A percentile compares a stretch with the other conserved stretches of the same genome.
Evolutionary conservation across 2,888 invertebrate genomes (phyloP).

Genomic region (Branchellion lobata): DNA sequence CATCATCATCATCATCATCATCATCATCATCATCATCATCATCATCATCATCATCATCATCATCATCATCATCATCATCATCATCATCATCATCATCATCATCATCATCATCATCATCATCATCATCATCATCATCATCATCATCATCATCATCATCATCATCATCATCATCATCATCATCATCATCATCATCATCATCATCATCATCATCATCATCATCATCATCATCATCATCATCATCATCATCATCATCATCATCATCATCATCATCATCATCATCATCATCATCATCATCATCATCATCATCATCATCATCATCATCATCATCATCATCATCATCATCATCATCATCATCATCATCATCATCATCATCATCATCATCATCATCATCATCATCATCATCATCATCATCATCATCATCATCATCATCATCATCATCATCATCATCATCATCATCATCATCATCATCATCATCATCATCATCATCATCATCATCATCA

Average conservation of each 20-base stretch:
- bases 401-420: constrained; percentile 48
- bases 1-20: constrained; percentile 47
- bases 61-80: constrained; percentile 47
- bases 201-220: constrained; percentile 48
- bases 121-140: constrained; percentile 35
- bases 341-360: constrained; percentile 58
- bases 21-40: constrained; percentile 48
- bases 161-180: constrained; percentile 48
- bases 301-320: constrained; percentile 46
- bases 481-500: constrained; percentile 26
- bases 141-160: constrained; percentile 47
- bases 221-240: constrained; percentile 57
- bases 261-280: constrained; percentile 46
- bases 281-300: constrained; percentile 49
- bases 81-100: constrained; percentile 58
- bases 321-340: constrained; percentile 47
- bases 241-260: constrained; percentile 22
- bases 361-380: constrained; percentile 23
- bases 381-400: constrained; percentile 43
- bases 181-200: constrained; percentile 46
- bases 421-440: constrained; percentile 47
- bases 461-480: constrained; percentile 58
- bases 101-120: constrained; percentile 23
- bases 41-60: constrained; percentile 48
- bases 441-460: constrained; percentile 47